A percentile compares a stretch with the other conserved stretches of the same genome.
phyloP scores from a whole-genome alignment of 1,140 invertebrate genomes.

The Tachypleus tridentatus region DNA sequence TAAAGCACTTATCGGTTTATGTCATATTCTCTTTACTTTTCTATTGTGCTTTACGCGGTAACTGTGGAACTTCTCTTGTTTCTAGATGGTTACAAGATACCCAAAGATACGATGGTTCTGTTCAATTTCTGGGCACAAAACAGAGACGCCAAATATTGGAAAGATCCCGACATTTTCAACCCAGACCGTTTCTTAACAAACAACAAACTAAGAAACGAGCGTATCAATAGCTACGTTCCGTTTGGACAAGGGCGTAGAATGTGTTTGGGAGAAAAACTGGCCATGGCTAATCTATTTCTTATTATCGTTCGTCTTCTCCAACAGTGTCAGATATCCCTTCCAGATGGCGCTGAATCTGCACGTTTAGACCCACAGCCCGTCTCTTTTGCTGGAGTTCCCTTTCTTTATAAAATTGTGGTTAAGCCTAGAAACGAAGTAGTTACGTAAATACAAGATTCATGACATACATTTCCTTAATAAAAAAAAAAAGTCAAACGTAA shows the following conservation, averaged over 20 bases:
- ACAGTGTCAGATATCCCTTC: background rate
- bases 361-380: no score
- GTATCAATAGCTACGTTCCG: background rate
- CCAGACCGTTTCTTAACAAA: constrained; percentile 47
- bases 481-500: no score
- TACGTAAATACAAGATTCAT: no score
- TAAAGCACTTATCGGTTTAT: no score
- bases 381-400: no score
- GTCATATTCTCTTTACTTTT: no score
- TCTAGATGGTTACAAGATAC: constrained; percentile 16
- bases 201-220: constrained; percentile 10
- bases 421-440: no score
- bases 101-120: constrained; percentile 39
- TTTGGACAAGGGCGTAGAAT: background rate
- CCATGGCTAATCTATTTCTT: background rate
- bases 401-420: no score
- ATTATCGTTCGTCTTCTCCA: background rate
- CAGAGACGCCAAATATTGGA: constrained; percentile 51
- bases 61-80: background rate
- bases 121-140: constrained; percentile 53
- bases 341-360: background rate
- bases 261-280: background rate
- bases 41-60: no score
- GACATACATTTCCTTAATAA: no score
- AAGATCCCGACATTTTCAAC: constrained; percentile 52